Percentiles rank a stretch among this genome's conserved stretches.
These are phyloP conservation scores for Achlya flavicornis DNA, from an alignment of 2,888 invertebrate species.

Conservation along the genomic window DNA sequence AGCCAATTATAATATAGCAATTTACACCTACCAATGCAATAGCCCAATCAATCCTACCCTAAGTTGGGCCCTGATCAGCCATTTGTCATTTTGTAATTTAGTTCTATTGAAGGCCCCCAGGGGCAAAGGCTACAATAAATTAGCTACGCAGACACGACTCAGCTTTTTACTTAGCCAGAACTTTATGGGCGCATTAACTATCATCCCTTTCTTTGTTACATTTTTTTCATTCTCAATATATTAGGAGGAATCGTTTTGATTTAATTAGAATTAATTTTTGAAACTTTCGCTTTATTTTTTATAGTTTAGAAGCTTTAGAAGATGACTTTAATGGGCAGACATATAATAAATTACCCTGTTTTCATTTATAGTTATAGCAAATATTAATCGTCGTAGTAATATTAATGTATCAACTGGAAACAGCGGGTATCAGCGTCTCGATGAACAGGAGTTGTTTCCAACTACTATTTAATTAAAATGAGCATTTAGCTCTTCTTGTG, in stretches of 20 bases:
- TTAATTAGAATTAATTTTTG: background rate
- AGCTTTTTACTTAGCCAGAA: conserved; percentile 10
- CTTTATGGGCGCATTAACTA: conserved; percentile 14
- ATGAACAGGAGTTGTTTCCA: too few species aligned
- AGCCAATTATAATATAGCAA: background rate
- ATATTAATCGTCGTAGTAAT: too few species aligned
- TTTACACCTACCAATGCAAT: conserved; percentile 3
- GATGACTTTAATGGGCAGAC: too few species aligned
- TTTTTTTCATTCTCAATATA: conserved; percentile 7
- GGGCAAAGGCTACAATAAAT: conserved; percentile 8
- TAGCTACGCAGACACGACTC: conserved; percentile 10
- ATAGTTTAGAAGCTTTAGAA: too few species aligned
- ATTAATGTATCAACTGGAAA: too few species aligned
- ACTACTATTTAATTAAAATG: too few species aligned
- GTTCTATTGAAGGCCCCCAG: conserved; percentile 7
- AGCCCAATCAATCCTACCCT: background rate
- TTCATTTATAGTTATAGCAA: too few species aligned
- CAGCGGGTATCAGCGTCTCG: too few species aligned
- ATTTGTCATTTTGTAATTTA: conserved; percentile 14
- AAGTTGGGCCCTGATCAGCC: conserved; percentile 13
- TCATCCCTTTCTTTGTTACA: conserved; percentile 9
- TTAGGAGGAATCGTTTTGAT: background rate
- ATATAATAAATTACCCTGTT: too few species aligned
- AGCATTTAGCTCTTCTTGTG: too few species aligned
- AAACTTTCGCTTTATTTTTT: background rate